phyloP scores from a whole-genome alignment of 2,888 invertebrate genomes.

The Stenichneumon culpator region DNA sequence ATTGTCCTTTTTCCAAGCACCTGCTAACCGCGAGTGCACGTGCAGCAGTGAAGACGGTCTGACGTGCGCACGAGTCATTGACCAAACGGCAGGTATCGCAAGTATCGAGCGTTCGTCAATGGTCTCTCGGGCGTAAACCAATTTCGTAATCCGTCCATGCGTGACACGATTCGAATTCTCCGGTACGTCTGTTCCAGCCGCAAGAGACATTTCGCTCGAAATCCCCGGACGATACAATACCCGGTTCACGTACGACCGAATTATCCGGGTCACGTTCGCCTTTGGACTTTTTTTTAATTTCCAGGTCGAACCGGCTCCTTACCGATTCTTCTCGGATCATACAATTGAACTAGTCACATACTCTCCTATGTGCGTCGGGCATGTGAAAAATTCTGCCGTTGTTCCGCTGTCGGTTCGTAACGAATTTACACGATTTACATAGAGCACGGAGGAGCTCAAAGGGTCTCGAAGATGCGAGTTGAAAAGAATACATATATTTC shows the following conservation, averaged over 20 bases:
- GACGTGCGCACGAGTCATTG: constrained; percentile 46
- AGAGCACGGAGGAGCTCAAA: not conserved
- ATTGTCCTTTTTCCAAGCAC: not conserved
- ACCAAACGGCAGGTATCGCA: constrained; percentile 23
- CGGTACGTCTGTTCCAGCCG: constrained; percentile 47
- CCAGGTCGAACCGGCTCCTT: constrained; percentile 28
- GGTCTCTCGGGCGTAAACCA: constrained; percentile 28
- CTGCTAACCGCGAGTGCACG: constrained; percentile 26
- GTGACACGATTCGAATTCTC: constrained; percentile 70
- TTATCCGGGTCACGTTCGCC: constrained; percentile 55
- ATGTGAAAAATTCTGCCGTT: constrained; percentile 5
- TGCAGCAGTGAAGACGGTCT: constrained; percentile 4
- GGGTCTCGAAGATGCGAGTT: constrained; percentile 3
- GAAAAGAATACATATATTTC: constrained; percentile 23
- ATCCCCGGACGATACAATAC: constrained; percentile 24
- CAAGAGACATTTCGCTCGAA: constrained; percentile 48
- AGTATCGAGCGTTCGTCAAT: constrained; percentile 58
- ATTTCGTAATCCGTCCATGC: constrained; percentile 68
- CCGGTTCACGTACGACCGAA: constrained; percentile 61
- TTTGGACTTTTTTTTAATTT: constrained; percentile 39
- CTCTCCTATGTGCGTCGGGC: not conserved
- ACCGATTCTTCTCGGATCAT: constrained; percentile 24
- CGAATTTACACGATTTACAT: constrained; percentile 13
- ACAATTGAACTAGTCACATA: constrained; percentile 36
- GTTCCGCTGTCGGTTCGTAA: not conserved